Conservation (phyloP, 92 coral and sea anemone species). For the Heliopora coerulea region DNA sequence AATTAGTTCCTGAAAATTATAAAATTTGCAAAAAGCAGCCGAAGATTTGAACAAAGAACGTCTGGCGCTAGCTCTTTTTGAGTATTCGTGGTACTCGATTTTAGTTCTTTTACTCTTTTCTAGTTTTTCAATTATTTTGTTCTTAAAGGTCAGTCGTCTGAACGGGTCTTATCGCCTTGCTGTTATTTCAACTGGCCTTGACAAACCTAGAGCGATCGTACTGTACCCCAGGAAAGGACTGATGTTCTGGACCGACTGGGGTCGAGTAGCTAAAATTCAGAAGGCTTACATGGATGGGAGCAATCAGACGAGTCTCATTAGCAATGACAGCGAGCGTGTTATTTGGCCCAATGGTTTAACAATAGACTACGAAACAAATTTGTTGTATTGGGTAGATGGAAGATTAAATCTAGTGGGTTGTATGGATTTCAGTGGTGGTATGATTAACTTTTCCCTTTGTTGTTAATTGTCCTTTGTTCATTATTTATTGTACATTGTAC, state of each 20-base stretch:
- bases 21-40: no score
- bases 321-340: slow-evolving; percentile 16
- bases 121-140: not conserved
- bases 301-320: slow-evolving; percentile 47
- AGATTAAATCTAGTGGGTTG: slow-evolving; percentile 51
- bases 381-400: slow-evolving; percentile 71
- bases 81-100: no score
- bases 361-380: slow-evolving; percentile 61
- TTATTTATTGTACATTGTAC: no score
- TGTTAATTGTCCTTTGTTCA: not conserved
- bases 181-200: slow-evolving; percentile 60
- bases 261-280: slow-evolving; percentile 54
- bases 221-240: slow-evolving; percentile 82
- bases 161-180: slow-evolving; percentile 75
- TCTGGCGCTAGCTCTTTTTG: no score
- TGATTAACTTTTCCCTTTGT: not conserved
- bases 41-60: no score
- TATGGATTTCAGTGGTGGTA: slow-evolving; percentile 82
- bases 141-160: slow-evolving; percentile 93
- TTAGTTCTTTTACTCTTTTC: not conserved
- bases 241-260: slow-evolving; percentile 85
- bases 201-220: slow-evolving; percentile 76
- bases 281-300: slow-evolving; percentile 84
- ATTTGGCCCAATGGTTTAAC: slow-evolving; percentile 72
- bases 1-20: no score